Conservation (phyloP, 2,113 vertebrate species). For the Lepus timidus region DNA sequence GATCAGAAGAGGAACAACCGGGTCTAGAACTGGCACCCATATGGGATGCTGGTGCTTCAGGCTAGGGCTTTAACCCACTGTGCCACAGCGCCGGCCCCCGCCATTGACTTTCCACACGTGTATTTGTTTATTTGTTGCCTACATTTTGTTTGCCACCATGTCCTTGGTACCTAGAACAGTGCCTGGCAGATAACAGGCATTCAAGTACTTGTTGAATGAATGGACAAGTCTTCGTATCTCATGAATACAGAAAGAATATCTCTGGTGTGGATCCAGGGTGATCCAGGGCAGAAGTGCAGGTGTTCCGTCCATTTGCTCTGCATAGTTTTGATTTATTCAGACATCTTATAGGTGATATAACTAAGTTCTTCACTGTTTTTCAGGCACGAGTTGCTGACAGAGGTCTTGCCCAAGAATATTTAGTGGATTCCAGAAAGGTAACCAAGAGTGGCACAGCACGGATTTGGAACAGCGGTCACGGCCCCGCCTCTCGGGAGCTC, state of each 20-base stretch:
- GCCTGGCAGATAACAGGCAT: not conserved
- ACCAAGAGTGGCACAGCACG: not conserved
- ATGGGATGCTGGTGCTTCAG: too few relatives aligned
- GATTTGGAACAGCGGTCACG: constrained; percentile 20
- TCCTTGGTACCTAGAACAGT: not conserved
- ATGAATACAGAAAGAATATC: not conserved
- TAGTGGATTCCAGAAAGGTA: constrained; percentile 36
- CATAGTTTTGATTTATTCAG: constrained; percentile 29
- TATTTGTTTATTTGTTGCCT: not conserved
- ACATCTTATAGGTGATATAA: not conserved
- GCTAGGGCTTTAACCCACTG: too few relatives aligned
- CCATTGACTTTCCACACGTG: not conserved
- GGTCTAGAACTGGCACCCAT: too few relatives aligned
- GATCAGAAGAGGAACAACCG: too few relatives aligned
- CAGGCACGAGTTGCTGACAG: not conserved
- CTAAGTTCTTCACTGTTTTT: constrained; percentile 24
- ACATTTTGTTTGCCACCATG: not conserved
- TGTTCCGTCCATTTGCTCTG: not conserved
- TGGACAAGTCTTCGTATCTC: too few relatives aligned
- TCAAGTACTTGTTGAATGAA: not conserved
- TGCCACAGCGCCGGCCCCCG: too few relatives aligned
- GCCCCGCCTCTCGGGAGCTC: not conserved
- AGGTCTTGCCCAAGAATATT: not conserved
- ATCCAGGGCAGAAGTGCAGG: not conserved
- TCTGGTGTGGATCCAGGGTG: not conserved